Evolutionary conservation across 2,888 invertebrate species (phyloP).

Genomic region (Agrotis puta): DNA sequence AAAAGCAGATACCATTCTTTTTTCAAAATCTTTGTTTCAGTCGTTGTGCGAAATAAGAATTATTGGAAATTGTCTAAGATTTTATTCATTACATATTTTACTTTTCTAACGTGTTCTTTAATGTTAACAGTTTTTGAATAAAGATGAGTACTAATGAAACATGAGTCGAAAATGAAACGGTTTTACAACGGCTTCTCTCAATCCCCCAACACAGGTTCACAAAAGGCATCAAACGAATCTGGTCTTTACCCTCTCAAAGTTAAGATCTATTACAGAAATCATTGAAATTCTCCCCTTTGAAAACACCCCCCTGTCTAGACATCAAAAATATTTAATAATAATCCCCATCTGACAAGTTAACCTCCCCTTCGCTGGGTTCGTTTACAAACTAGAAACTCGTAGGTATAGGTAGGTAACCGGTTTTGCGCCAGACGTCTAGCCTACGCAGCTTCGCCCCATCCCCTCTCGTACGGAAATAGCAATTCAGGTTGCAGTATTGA

Average conservation of each 20-base stretch:
- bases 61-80: background rate
- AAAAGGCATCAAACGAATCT: slow-evolving; percentile 13
- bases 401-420: slow-evolving; percentile 50
- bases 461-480: slow-evolving; percentile 49
- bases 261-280: slow-evolving; percentile 16
- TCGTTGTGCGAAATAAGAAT: background rate
- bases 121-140: background rate
- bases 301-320: slow-evolving; percentile 47
- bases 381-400: slow-evolving; percentile 24
- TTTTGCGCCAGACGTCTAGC: slow-evolving; percentile 53
- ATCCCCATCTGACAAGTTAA: slow-evolving; percentile 25
- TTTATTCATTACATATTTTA: background rate
- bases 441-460: slow-evolving; percentile 38
- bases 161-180: background rate
- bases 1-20: background rate
- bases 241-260: slow-evolving; percentile 3
- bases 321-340: slow-evolving; percentile 37
- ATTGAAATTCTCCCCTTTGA: slow-evolving; percentile 1
- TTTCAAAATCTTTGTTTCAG: background rate
- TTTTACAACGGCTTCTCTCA: background rate
- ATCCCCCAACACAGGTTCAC: background rate
- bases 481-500: slow-evolving; percentile 60
- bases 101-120: background rate
- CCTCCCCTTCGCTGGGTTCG: slow-evolving; percentile 18
- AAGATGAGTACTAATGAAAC: background rate